Evolutionary conservation across 2,113 vertebrate genomes (phyloP), one percentile per base, ranked within the genome.

Genomic region (Cygnus atratus): DNA sequence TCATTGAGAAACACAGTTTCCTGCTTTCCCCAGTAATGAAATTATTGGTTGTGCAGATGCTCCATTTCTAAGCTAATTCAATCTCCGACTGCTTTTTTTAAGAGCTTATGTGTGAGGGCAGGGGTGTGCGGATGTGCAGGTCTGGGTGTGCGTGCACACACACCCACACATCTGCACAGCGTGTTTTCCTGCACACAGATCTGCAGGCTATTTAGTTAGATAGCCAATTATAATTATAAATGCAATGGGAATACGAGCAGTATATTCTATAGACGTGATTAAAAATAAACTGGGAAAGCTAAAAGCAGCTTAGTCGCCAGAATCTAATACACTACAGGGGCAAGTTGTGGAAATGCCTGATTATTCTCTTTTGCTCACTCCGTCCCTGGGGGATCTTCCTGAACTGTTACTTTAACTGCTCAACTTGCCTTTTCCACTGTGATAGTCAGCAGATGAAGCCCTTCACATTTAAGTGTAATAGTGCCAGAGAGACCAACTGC

Each of bases 361-460:
- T 97, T 97, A 95, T 96, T 97, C 95, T 97, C 91, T 97, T 93
- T 96, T 94, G 93, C 96, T 97, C 92, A 20, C 95, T 97, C 85
- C 92, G 46, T 96, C 95, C 95, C 96, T 92, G 72, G 95, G 97
- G 97, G 95, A 97, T 91, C 91, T 88, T 74, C 90, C 84, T 93
- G 94, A 97, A 71, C 89, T 96, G 95, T 94, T 97, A 92, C 97
- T 97, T 97, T 97, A 97, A 96, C 97, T 97, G 96, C 97, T 96
- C 96, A 95, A 93, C 96, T 97, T 97, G 97, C 97, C 96, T 97
- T 97, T 97, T 97, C 96, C 96, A 97, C 93, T 62, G 94, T 97
- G 97, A 97, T 97, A 97, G 97, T 97, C 97, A 97, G 96, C 97
- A 97, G 97, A 97, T 97, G 97, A 97, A 97, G 95, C 96, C 97